Conservation (phyloP, 2,888 invertebrate genomes). For the Thysanoteuthis rhombus region DNA sequence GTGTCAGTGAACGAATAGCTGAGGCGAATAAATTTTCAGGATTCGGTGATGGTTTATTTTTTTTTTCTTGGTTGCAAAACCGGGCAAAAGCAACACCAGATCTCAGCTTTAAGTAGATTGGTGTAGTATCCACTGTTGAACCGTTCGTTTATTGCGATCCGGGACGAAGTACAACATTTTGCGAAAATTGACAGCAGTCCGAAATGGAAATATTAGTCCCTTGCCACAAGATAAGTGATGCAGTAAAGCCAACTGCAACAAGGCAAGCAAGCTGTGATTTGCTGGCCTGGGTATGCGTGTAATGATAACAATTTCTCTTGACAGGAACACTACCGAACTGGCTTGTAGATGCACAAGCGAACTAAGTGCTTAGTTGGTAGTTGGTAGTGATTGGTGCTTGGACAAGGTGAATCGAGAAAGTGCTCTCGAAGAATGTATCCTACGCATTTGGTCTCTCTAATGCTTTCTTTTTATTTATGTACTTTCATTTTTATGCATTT, state of each 20-base stretch:
- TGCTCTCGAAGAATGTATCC: not conserved
- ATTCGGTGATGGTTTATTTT: too few relatives aligned
- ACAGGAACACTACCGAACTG: not conserved
- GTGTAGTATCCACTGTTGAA: not conserved
- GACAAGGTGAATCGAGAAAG: not conserved
- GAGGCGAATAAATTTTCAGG: too few relatives aligned
- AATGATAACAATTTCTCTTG: not conserved
- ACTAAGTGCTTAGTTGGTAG: not conserved
- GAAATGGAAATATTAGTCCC: not conserved
- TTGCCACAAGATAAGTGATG: not conserved
- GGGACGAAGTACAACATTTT: not conserved
- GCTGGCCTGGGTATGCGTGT: not conserved
- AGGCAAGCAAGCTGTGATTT: not conserved
- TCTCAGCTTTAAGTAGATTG: not conserved
- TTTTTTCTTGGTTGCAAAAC: not conserved
- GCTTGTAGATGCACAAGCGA: not conserved
- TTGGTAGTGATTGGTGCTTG: not conserved
- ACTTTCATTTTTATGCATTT: too few relatives aligned
- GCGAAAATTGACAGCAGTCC: not conserved
- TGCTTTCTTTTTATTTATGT: not conserved
- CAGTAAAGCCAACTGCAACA: not conserved
- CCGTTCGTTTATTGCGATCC: not conserved
- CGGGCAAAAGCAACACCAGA: not conserved
- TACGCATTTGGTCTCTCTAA: not conserved
- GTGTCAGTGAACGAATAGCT: too few relatives aligned